Evolutionary conservation across 2,113 vertebrate species (phyloP).

Genomic region (Erythrolamprus reginae): DNA sequence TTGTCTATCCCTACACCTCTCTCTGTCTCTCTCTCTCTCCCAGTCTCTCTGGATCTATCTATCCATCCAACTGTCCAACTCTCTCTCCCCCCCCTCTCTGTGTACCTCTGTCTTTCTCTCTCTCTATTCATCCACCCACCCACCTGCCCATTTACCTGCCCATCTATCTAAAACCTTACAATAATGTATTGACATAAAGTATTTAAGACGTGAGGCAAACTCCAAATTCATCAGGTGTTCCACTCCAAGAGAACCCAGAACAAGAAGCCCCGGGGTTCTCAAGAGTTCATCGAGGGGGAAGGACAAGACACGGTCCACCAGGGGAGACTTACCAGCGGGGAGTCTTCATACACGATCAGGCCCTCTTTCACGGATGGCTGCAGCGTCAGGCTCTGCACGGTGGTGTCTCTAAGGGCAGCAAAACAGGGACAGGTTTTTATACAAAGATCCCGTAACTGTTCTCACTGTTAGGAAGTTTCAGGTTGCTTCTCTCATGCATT

Average conservation of each 20-base stretch:
- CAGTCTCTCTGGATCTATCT: too few relatives aligned
- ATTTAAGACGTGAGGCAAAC: background rate
- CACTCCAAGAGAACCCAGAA: fast-evolving
- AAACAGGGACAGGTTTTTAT: constrained; percentile 27
- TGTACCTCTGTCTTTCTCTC: too few relatives aligned
- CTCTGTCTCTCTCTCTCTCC: too few relatives aligned
- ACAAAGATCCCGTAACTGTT: background rate
- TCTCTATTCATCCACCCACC: background rate
- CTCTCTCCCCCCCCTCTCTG: background rate
- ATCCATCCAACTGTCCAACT: too few relatives aligned
- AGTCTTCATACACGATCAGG: constrained; percentile 92
- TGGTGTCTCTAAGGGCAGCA: constrained; percentile 82
- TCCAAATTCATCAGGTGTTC: background rate
- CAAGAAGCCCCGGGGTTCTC: background rate
- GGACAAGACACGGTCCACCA: background rate
- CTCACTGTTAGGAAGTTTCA: too few relatives aligned
- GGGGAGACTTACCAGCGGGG: constrained; percentile 80
- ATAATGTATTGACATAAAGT: background rate
- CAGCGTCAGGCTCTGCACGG: constrained; percentile 91
- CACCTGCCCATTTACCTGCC: too few relatives aligned
- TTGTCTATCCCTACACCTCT: too few relatives aligned
- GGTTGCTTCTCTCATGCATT: too few relatives aligned
- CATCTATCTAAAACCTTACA: background rate
- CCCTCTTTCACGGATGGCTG: constrained; percentile 93
- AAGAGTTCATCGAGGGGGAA: background rate